Base-by-base conservation (phyloP, 2,797 vertebrate genomes). In the Macrochelys suwanniensis region DNA sequence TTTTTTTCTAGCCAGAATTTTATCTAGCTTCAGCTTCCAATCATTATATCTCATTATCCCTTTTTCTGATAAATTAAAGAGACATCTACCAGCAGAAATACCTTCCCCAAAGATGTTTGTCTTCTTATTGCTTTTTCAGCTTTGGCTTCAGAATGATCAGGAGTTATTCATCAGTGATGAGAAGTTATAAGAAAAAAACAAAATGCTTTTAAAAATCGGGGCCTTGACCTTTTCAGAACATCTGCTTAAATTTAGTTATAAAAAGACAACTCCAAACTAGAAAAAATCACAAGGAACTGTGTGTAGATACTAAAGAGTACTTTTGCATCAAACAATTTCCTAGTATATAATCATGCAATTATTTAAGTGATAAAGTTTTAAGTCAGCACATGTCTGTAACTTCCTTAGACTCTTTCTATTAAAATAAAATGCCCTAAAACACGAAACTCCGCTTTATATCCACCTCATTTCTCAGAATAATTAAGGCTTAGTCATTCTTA, bases 331-430 rank as follows among this genome's bases (percentile, higher is more conserved):
- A 90, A 84, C 31, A 45, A 10, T 87, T 96, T 97, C 78, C 28
- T 47, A 85, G 51, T 80, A 57, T 92, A 61, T 88, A 90, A 96
- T 97, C 94, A 89, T 57, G 6, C 76, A 95, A 94, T 94, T 94
- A 95, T 95, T 94, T 93, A 89, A 89, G 79, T 92, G 87, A 95
- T 97, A 95, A 93, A 96, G 26, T 94, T 95, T 94, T 96, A 95
- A 96, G 82, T 83, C 76, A 87, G 89, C 96, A 96, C 92, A 89
- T 0, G 17, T 92, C 92, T 90, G 31, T 89, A 83, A 95, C 90
- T 96, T 97, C 94, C 96, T 94, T 96, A 85, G 94, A 88, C n/a
- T 88, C 92, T 80, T 94, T 93, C 79, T 89, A 47, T 93, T 94
- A 89, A 93, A 94, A 74, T 83, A 86, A 90, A 94, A 80, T 86